Evolutionary conservation across 1,140 invertebrate genomes (phyloP).

Genomic region (Drosophila bifasciata): DNA sequence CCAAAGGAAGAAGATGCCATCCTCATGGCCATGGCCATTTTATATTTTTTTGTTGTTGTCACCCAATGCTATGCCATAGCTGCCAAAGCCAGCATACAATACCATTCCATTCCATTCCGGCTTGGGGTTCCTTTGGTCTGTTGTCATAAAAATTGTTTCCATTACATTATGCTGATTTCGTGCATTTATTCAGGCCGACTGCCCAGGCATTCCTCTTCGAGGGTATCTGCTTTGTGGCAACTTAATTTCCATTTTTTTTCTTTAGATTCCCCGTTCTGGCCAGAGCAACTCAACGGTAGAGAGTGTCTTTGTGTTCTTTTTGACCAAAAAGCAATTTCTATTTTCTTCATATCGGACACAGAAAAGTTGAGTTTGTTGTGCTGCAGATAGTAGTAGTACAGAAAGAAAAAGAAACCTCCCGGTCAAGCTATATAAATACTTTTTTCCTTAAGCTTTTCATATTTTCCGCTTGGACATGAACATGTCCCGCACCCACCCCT

Average conservation of each 20-base stretch:
- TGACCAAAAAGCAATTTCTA: constrained; percentile 77
- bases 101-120: constrained; percentile 1
- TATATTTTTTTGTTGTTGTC: constrained; percentile 5
- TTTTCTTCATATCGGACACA: constrained; percentile 54
- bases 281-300: constrained; percentile 29
- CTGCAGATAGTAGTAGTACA: constrained; percentile 42
- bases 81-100: not conserved
- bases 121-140: constrained; percentile 52
- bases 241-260: constrained; percentile 74
- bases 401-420: constrained; percentile 36
- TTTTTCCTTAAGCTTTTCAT: constrained; percentile 60
- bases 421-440: constrained; percentile 31
- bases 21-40: constrained; percentile 39
- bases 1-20: constrained; percentile 25
- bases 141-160: constrained; percentile 82
- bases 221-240: constrained; percentile 65
- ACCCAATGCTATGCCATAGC: too few species aligned
- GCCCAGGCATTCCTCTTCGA: constrained; percentile 54
- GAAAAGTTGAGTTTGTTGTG: constrained; percentile 67
- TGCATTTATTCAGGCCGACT: constrained; percentile 74
- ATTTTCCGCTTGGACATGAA: constrained; percentile 23
- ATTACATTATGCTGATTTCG: constrained; percentile 82
- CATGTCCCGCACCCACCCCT: too few species aligned
- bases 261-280: constrained; percentile 13
- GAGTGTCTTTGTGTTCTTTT: constrained; percentile 49